phyloP scores from a whole-genome alignment of 2,888 invertebrate genomes.

The Drosophila parthenogenetica region DNA sequence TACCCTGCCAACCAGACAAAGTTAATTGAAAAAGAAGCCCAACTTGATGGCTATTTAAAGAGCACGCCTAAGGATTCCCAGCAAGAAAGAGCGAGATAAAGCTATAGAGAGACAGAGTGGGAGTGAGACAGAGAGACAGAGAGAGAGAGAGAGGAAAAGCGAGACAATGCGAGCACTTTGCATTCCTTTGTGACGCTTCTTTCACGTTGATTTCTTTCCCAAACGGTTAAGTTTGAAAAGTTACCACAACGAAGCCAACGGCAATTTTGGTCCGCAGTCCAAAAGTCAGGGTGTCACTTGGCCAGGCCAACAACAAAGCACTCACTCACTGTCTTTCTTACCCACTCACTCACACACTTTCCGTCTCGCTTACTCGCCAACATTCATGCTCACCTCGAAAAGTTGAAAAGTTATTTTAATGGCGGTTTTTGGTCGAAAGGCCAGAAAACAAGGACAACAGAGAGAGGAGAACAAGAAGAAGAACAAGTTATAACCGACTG shows the following conservation, averaged over 20 bases:
- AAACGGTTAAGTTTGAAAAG: constrained; percentile 56
- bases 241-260: constrained; percentile 36
- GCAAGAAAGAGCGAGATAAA: not conserved
- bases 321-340: not conserved
- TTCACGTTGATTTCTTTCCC: constrained; percentile 7
- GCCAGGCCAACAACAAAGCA: constrained; percentile 21
- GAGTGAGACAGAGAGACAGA: not conserved
- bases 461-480: not conserved
- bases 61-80: not conserved
- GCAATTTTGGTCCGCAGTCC: constrained; percentile 17
- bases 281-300: constrained; percentile 44
- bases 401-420: constrained; percentile 64
- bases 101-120: not conserved
- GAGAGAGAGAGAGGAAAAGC: not conserved
- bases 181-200: constrained; percentile 1
- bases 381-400: constrained; percentile 17
- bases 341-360: not conserved
- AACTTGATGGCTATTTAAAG: not conserved
- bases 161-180: not conserved
- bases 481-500: not conserved
- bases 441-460: constrained; percentile 12
- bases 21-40: not conserved
- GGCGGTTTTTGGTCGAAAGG: constrained; percentile 51
- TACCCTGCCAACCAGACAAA: not conserved
- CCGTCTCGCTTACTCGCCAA: not conserved